These are phyloP conservation scores for Rhincodon typus DNA, from an alignment of 2,797 vertebrate genomes.

Conservation along the genomic window DNA sequence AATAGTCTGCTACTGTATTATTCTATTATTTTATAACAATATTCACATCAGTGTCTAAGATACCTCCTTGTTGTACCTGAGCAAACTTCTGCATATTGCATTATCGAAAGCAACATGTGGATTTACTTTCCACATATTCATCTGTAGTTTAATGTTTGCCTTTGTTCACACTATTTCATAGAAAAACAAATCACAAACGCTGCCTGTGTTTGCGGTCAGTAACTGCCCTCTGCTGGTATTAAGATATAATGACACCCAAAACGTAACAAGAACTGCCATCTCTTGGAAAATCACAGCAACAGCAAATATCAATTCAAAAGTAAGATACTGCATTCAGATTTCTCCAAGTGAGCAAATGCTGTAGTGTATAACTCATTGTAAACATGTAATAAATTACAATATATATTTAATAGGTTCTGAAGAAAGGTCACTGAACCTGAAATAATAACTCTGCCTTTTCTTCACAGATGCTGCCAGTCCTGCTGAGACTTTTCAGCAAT, in stretches of 20 bases:
- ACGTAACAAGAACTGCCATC: not conserved
- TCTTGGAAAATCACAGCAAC: not conserved
- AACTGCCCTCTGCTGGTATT: constrained; percentile 31
- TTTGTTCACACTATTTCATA: not conserved
- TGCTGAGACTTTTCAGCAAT: too few species aligned
- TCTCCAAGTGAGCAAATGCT: not conserved
- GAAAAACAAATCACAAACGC: not conserved
- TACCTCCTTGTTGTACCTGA: not conserved
- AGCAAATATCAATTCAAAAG: not conserved
- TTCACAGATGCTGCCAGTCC: too few species aligned
- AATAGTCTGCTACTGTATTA: not conserved
- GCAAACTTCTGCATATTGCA: not conserved
- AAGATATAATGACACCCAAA: constrained; percentile 21
- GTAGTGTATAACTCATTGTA: not conserved
- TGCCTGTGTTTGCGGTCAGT: constrained; percentile 7
- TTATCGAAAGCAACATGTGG: not conserved
- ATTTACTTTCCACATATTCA: not conserved
- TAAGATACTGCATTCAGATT: not conserved
- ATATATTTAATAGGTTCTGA: not conserved
- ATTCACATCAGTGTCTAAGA: not conserved
- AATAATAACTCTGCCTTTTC: too few species aligned
- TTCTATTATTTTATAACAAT: not conserved
- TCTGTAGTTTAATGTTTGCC: not conserved
- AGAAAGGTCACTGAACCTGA: not conserved
- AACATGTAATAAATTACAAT: not conserved